Evolutionary conservation across 2,797 vertebrate genomes (phyloP), one percentile per base, ranked within the genome.

Genomic region (Trachurus trachurus): DNA sequence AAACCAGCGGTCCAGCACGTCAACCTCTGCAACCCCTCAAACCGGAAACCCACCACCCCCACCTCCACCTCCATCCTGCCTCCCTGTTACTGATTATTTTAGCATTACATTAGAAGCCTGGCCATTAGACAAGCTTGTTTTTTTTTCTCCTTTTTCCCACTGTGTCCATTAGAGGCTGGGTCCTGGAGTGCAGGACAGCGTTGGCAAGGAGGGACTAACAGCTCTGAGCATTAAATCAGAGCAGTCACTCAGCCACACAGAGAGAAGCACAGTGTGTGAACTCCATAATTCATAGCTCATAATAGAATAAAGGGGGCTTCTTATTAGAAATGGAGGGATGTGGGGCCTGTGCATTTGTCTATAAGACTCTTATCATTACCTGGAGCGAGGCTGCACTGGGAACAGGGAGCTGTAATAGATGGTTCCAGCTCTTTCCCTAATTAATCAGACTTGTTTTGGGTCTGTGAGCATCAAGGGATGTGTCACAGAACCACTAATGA

Each of bases 211-310:
- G 71, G 75, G 63, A 66, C 86, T 79, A 88, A 92, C 78, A 88
- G 86, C 78, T 71, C 66, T 54, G n/a, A 5, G 68, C 81, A 91
- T 89, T 90, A 89, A 92, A 92, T 92, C 85, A 89, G 57, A 81
- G 83, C 66, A 67, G 61, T 60, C 82, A 78, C 71, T 86, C 74
- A n/a, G 58, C 54, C 77, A 71, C 66, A 82, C n/a, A 17, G 45
- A 77, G 31, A 76, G 73, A 78, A 49, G 50, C 19, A 4, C 19
- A 49, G 71, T 58, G 81, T 69, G 81, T 66, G 84, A 74, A 82
- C 79, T 91, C 86, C 80, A 90, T 91, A 87, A 93, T 93, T 93
- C 81, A 94, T 74, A 80, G 56, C 67, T 87, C 76, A 83, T 90
- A 91, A 93, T 62, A 87, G 75, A 87, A 93, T 91, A 80, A 91